Evolutionary conservation across 2,888 invertebrate species (phyloP).

Genomic region (Malthinus flaveolus): DNA sequence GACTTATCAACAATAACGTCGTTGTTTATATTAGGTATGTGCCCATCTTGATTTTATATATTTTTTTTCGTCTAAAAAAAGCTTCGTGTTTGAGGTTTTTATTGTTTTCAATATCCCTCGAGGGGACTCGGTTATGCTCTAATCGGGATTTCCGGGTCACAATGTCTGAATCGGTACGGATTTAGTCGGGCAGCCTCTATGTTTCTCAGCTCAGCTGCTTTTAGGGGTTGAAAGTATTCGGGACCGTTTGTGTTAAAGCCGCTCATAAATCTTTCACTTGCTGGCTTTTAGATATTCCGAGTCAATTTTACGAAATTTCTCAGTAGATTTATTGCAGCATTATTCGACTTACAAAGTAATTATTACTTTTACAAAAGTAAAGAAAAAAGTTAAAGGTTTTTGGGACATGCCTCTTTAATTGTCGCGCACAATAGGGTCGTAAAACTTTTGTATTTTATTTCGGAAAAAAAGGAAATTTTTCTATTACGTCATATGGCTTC

Average conservation of each 20-base stretch:
- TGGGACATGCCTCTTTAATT: slow-evolving; percentile 9
- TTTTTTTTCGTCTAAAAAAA: background rate
- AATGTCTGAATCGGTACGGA: slow-evolving; percentile 19
- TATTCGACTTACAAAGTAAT: slow-evolving; percentile 20
- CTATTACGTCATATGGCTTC: slow-evolving; percentile 1
- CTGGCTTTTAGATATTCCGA: slow-evolving; percentile 9
- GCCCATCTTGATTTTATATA: background rate
- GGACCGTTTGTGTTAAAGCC: slow-evolving; percentile 18
- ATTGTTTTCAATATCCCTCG: slow-evolving; percentile 6
- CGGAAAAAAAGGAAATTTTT: background rate
- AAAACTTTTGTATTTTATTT: slow-evolving; percentile 3
- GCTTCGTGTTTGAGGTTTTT: background rate
- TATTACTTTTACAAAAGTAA: slow-evolving; percentile 14
- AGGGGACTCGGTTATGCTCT: slow-evolving; percentile 17
- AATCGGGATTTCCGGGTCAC: slow-evolving; percentile 25
- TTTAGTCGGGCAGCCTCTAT: slow-evolving; percentile 10
- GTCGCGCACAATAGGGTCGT: slow-evolving; percentile 5
- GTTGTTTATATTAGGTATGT: slow-evolving; percentile 78
- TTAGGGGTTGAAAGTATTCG: slow-evolving; percentile 18
- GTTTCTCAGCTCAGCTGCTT: slow-evolving; percentile 20
- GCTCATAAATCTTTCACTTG: slow-evolving; percentile 21
- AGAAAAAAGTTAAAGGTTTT: slow-evolving; percentile 1
- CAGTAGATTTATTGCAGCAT: slow-evolving; percentile 26
- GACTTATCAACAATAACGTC: slow-evolving; percentile 70
- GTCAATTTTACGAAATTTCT: slow-evolving; percentile 24